Conservation (phyloP, 2,797 vertebrate species). For the Glossophaga mutica region DNA sequence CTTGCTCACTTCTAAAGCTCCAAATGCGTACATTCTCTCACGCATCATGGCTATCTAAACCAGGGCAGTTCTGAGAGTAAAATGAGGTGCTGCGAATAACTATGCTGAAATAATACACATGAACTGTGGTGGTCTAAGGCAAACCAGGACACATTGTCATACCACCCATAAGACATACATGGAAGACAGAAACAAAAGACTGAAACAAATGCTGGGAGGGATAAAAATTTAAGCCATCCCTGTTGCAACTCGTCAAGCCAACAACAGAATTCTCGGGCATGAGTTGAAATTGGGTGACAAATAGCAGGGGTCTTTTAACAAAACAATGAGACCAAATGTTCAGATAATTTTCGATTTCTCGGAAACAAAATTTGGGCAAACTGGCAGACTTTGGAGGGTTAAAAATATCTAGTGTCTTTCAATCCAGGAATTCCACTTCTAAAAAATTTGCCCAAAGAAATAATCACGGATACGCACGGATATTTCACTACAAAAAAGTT, state of each 20-base stretch:
- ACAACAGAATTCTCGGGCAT: background rate
- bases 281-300: background rate
- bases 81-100: background rate
- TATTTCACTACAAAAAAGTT: background rate
- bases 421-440: constrained; percentile 4
- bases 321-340: background rate
- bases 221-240: background rate
- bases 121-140: background rate
- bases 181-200: background rate
- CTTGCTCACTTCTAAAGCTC: constrained; percentile 2
- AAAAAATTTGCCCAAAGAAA: constrained; percentile 10
- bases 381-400: background rate
- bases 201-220: background rate
- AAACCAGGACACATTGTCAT: background rate
- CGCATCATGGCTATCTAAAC: background rate
- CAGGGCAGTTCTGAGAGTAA: background rate
- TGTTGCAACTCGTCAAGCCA: background rate
- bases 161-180: background rate
- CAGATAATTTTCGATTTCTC: background rate
- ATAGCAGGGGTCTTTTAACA: background rate
- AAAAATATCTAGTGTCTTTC: background rate
- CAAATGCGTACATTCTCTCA: background rate
- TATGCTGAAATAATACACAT: background rate
- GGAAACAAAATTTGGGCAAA: constrained; percentile 4
- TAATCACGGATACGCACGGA: background rate